A percentile compares a stretch with the other conserved stretches of the same genome.
Conservation (phyloP, 2,113 vertebrate species). For the Prunella fulvescens region DNA sequence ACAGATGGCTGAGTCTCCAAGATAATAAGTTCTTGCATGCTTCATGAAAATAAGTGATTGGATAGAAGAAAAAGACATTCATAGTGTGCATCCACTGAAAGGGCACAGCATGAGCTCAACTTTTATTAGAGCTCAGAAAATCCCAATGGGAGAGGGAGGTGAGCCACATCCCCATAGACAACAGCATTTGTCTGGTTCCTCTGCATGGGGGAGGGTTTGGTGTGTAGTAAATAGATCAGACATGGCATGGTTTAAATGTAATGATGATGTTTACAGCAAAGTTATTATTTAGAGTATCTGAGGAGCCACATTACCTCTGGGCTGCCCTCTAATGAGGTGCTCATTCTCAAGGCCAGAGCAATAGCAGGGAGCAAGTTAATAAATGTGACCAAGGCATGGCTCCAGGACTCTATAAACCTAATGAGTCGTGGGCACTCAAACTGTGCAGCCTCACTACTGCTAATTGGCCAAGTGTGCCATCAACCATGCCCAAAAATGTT, state of each 20-base stretch:
- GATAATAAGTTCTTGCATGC: background rate
- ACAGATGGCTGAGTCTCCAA: background rate
- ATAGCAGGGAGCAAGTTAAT: background rate
- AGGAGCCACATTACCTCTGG: background rate
- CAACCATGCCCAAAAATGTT: slow-evolving; percentile 41
- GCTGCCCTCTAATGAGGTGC: background rate
- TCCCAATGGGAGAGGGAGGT: background rate
- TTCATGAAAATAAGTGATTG: background rate
- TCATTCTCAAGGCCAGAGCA: background rate
- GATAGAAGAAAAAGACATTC: background rate
- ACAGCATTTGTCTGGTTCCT: background rate
- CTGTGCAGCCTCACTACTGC: background rate
- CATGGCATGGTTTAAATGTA: background rate
- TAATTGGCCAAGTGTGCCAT: slow-evolving; percentile 45
- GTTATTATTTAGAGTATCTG: background rate
- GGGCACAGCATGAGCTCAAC: background rate
- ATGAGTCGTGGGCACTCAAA: slow-evolving; percentile 24
- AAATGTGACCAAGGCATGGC: background rate
- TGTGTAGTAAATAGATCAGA: background rate
- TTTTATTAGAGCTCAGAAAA: background rate
- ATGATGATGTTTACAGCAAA: background rate
- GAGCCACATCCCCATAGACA: background rate
- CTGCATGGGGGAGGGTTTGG: background rate
- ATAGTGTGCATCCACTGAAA: background rate
- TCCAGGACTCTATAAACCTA: slow-evolving; percentile 50